Base-by-base conservation (phyloP, 1,140 invertebrate genomes). In the Wiebesia pumilae region DNA sequence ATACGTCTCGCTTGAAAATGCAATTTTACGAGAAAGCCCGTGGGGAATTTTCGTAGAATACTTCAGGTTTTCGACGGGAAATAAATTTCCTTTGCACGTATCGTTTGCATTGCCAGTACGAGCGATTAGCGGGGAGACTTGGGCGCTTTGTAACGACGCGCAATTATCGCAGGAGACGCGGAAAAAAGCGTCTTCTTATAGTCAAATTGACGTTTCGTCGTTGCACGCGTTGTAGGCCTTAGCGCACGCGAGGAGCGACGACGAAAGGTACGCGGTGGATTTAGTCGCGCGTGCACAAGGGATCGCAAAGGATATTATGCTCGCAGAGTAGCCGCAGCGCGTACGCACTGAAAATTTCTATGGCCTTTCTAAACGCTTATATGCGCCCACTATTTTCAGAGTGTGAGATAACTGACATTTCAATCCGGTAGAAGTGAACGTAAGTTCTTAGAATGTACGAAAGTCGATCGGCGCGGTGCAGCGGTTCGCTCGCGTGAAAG, bases 321-420 rank as follows among this genome's bases (percentile, higher is more conserved):
- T 47, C 51, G 51, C 10, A 58, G 35, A 54, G 58, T 35, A 40
- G n/a, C 69, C 24, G 71, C 9, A 21, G 84, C 65, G 35, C 71
- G 69, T 40, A 40, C 80, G 62, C 62, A 67, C 62, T 81, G 43
- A 65, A 86, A 86, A 82, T 86, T 62, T 82, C 71, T 81, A 77
- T 78, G 80, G 85, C 80, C 85, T 86, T 86, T 86, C 85, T 86
- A 86, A 86, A 81, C 81, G 80, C 85, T 86, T 67, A 65, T 67
- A 83, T 83, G 85, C 85, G 81, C 85, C 85, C 85, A 83, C 85
- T 51, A 80, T 83, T 87, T 83, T 83, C 62, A 79, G n/a, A n/a
- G 82, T 81, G 78, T 84, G 86, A 87, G 86, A 87, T 87, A 87
- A 87, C 86, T 84, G 86, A 87, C 86, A 87, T 87, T 87, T 87